These are phyloP conservation scores for Platerodrilus igneus DNA, from an alignment of 2,888 invertebrate species.

Conservation along the genomic window DNA sequence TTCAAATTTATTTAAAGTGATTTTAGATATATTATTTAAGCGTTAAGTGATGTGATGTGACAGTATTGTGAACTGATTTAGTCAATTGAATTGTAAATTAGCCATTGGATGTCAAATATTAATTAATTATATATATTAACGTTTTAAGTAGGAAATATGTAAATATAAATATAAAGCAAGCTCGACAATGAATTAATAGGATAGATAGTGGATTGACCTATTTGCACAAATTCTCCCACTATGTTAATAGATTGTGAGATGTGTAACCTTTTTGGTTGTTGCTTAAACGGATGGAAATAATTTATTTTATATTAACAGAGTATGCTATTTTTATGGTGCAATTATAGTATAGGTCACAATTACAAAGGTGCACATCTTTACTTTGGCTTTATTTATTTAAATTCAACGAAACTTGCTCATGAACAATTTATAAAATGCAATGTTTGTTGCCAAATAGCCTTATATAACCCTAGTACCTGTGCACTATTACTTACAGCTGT, in stretches of 20 bases:
- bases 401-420: constrained; percentile 21
- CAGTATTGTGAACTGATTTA: constrained; percentile 23
- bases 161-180: constrained; percentile 22
- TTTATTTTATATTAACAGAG: constrained; percentile 20
- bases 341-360: constrained; percentile 6
- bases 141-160: constrained; percentile 24
- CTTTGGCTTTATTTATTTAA: constrained; percentile 19
- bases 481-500: constrained; percentile 15
- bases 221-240: constrained; percentile 14
- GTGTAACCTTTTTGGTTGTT: constrained; percentile 9
- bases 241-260: background rate
- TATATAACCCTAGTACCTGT: constrained; percentile 21
- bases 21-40: constrained; percentile 1
- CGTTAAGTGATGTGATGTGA: constrained; percentile 20
- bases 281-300: constrained; percentile 13
- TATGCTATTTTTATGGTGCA: constrained; percentile 21
- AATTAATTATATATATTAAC: no score
- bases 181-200: constrained; percentile 17
- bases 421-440: constrained; percentile 15
- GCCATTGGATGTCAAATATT: constrained; percentile 19
- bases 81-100: constrained; percentile 24
- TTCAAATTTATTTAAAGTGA: constrained; percentile 13
- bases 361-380: constrained; percentile 5
- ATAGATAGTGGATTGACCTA: constrained; percentile 13
- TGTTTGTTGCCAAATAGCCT: constrained; percentile 18